A percentile compares a stretch with the other conserved stretches of the same genome.
These are phyloP conservation scores for Anguilla megastoma DNA, from an alignment of 2,797 vertebrate genomes.

Conservation along the genomic window DNA sequence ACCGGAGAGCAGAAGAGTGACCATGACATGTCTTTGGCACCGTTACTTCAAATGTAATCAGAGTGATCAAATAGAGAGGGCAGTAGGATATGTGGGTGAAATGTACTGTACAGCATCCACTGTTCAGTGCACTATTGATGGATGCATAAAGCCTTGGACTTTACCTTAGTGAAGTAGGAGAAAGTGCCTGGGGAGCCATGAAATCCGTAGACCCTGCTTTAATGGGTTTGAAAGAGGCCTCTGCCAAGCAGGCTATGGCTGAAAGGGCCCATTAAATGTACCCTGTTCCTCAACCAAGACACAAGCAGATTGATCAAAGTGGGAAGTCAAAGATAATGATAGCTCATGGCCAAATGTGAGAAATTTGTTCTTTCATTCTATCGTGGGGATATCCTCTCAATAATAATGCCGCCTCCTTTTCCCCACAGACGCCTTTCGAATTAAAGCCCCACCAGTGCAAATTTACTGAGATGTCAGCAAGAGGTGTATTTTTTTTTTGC, in stretches of 20 bases:
- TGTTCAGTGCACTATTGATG: slow-evolving; percentile 67
- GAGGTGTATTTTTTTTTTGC: not conserved
- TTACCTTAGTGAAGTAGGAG: slow-evolving; percentile 75
- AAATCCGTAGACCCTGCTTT: slow-evolving; percentile 76
- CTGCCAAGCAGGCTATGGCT: slow-evolving; percentile 59
- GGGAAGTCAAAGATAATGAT: slow-evolving; percentile 73
- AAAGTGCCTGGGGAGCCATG: slow-evolving; percentile 74
- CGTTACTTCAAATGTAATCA: slow-evolving; percentile 5
- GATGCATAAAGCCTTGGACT: slow-evolving; percentile 78
- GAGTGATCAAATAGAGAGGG: slow-evolving; percentile 52
- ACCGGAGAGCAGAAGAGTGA: not conserved
- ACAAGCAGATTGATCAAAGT: slow-evolving; percentile 70
- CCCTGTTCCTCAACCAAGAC: slow-evolving; percentile 61
- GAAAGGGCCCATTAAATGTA: slow-evolving; percentile 77
- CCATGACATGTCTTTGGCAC: slow-evolving; percentile 7
- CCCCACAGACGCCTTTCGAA: slow-evolving; percentile 25
- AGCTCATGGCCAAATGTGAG: slow-evolving; percentile 72
- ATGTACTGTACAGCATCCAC: slow-evolving; percentile 70
- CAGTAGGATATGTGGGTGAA: slow-evolving; percentile 67
- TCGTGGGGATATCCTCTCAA: slow-evolving; percentile 58
- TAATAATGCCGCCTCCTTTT: slow-evolving; percentile 52
- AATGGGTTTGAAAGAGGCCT: slow-evolving; percentile 79
- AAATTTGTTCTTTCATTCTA: slow-evolving; percentile 54
- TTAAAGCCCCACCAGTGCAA: not conserved
- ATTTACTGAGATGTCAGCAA: not conserved